A percentile compares a stretch with the other conserved stretches of the same genome.
Conservation (phyloP, 2,797 vertebrate species). For the Manis crassicaudata region DNA sequence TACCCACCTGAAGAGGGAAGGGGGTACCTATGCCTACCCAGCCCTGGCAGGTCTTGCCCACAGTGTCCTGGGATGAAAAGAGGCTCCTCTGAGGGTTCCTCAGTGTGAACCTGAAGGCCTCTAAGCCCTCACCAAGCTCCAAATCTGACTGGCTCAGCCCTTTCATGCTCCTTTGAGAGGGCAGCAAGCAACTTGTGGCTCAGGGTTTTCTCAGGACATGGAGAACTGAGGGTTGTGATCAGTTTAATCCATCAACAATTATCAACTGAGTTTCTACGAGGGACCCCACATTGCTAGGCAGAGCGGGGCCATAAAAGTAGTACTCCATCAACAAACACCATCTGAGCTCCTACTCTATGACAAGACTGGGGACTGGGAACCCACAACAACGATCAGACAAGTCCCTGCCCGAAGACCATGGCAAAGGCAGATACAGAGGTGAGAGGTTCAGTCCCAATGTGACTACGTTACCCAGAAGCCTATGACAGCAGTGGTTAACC, state of each 20-base stretch:
- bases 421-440: neutral
- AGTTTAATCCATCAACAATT: neutral
- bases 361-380: neutral
- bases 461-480: neutral
- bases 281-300: neutral
- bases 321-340: neutral
- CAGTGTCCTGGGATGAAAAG: neutral
- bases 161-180: rapidly evolving
- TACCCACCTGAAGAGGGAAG: neutral
- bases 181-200: neutral
- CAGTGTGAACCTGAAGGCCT: neutral
- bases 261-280: neutral
- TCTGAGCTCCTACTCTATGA: neutral
- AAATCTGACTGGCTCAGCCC: neutral
- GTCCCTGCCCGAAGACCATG: neutral
- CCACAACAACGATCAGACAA: neutral
- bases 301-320: no score
- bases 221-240: neutral
- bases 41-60: neutral
- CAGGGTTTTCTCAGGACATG: neutral
- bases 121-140: neutral
- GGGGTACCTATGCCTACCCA: neutral
- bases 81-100: neutral
- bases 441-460: neutral
- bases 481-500: rapidly evolving